Percentiles rank a stretch among this genome's conserved stretches.
These are phyloP conservation scores for Toxotes lorentzi DNA, from an alignment of 2,797 vertebrate genomes.

Conservation along the genomic window DNA sequence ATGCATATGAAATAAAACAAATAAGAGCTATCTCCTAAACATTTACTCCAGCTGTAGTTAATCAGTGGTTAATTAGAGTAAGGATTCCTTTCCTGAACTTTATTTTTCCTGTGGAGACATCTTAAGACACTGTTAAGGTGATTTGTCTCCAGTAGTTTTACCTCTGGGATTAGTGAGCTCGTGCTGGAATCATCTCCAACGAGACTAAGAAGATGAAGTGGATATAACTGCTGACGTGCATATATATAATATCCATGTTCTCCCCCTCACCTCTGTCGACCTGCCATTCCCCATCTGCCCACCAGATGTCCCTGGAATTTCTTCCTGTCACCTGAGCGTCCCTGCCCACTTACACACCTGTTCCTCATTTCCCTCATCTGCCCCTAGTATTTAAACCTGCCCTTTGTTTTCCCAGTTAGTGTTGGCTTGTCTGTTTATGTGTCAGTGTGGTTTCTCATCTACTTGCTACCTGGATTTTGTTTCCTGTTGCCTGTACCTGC, in stretches of 20 bases:
- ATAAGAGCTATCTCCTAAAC: slow-evolving; percentile 44
- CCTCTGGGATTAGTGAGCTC: slow-evolving; percentile 33
- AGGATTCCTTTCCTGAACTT: slow-evolving; percentile 16
- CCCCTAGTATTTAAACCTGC: background rate
- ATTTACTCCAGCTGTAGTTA: slow-evolving; percentile 53
- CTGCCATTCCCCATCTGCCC: too few species aligned
- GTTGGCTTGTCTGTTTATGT: too few species aligned
- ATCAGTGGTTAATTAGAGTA: slow-evolving; percentile 55
- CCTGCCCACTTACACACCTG: too few species aligned
- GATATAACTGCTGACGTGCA: background rate
- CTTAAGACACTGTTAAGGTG: slow-evolving; percentile 4
- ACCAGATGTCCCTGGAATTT: too few species aligned
- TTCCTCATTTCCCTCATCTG: too few species aligned
- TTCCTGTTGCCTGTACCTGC: too few species aligned
- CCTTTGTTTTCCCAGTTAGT: too few species aligned
- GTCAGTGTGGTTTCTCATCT: too few species aligned
- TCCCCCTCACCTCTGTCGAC: too few species aligned
- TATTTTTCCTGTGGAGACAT: slow-evolving; percentile 43
- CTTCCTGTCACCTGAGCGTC: too few species aligned
- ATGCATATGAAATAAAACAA: slow-evolving; percentile 53
- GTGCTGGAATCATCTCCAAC: background rate
- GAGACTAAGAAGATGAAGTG: slow-evolving; percentile 5
- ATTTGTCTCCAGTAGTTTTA: slow-evolving; percentile 31
- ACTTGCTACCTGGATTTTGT: too few species aligned
- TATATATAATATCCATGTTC: background rate